Evolutionary conservation across 2,113 vertebrate species (phyloP), one percentile per base, ranked within the genome.

Genomic region (Perccottus glenii): DNA sequence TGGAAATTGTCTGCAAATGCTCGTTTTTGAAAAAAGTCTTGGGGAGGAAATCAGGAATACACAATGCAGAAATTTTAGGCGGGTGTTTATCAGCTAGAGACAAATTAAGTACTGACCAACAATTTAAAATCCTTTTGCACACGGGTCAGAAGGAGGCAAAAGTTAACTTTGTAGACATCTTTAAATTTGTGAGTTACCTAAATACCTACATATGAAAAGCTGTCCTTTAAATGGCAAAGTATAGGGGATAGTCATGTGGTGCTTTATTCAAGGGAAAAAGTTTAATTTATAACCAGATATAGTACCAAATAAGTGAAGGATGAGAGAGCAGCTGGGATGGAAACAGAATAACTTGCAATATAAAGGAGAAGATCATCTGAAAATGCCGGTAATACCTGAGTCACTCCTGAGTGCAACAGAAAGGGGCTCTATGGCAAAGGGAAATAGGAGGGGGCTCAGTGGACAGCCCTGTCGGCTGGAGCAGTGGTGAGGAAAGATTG

Each of bases 211-310:
- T 66, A 56, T 35, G 4, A 5, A 38, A 60, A 49, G n/a, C 9
- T 15, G 7, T 33, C 15, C 9, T 47, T 50, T 50, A 19, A 60
- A 69, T 3, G 47, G 46, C 0, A 51, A 9, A 2, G 5, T 27
- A 1, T 42, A 60, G 6, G 6, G 57, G 48, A 9, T 33, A 60
- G 0, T 19, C 33, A 8, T 33, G 6, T 11, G 66, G 33, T 43
- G 56, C 47, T 5, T 35, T 15, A 11, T 60, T 68, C 7, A 67
- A 4, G 8, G 67, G 48, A 50, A 61, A 36, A 55, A 32, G n/a
- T 45, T 65, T 3, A 35, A 45, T 57, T 67, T 58, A 14, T 67
- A 58, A 14, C 43, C 52, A 38, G 64, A 67, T 57, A 67, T 48
- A 9, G 16, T 3, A 16, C 43, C 44, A 67, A 66, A 57, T 15